A percentile compares a stretch with the other conserved stretches of the same genome.
These are phyloP conservation scores for Sakesphorus luctuosus DNA, from an alignment of 2,113 vertebrate species.

Conservation along the genomic window DNA sequence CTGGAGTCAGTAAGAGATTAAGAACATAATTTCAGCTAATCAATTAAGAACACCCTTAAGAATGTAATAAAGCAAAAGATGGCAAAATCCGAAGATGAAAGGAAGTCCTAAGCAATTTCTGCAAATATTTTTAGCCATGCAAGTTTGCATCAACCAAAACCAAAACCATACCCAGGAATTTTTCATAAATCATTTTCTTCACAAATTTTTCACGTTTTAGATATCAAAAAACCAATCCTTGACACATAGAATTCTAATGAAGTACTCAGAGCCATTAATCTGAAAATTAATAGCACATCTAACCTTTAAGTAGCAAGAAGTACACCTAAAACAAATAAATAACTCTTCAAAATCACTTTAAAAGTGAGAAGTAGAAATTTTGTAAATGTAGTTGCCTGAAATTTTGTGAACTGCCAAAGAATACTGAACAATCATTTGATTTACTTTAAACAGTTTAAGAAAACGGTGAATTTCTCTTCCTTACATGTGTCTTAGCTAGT, in stretches of 20 bases:
- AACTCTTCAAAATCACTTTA: not conserved
- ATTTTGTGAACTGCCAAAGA: not conserved
- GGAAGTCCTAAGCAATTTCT: not conserved
- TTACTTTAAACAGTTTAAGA: not conserved
- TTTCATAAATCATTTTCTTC: not conserved
- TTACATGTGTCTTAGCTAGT: not conserved
- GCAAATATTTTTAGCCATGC: not conserved
- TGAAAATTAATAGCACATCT: not conserved
- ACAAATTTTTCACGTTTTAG: not conserved
- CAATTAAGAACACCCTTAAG: not conserved
- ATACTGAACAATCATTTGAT: not conserved
- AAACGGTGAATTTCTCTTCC: not conserved
- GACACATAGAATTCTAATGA: not conserved
- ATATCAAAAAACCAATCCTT: not conserved
- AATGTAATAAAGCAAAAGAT: not conserved
- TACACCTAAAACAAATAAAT: not conserved
- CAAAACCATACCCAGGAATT: not conserved
- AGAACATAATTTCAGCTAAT: not conserved
- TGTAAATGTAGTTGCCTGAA: not conserved
- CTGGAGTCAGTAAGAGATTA: not conserved
- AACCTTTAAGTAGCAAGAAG: not conserved
- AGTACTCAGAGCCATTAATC: not conserved
- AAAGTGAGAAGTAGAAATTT: not conserved
- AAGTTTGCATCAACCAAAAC: not conserved
- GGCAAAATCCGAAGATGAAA: not conserved